Evolutionary conservation across 1,140 invertebrate genomes (phyloP).

Genomic region (Sweltsa coloradensis): DNA sequence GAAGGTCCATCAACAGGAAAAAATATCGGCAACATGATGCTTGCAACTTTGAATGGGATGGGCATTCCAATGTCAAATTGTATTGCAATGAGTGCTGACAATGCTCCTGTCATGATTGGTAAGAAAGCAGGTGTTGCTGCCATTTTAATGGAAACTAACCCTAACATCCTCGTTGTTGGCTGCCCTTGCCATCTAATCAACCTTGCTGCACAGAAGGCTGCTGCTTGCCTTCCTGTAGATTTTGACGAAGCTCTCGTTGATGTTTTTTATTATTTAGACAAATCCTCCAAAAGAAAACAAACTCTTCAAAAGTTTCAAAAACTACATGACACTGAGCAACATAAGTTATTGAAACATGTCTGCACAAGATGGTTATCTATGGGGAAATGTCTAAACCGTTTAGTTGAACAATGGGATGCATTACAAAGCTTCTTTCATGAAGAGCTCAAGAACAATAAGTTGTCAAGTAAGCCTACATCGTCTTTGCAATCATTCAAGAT

Average conservation of each 20-base stretch:
- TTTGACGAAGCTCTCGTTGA: neutral
- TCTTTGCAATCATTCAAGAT: slow-evolving; percentile 1
- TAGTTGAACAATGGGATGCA: neutral
- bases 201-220: neutral
- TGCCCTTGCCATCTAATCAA: slow-evolving; percentile 2
- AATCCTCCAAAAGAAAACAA: neutral
- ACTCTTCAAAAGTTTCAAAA: neutral
- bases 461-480: neutral
- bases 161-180: neutral
- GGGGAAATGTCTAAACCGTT: neutral
- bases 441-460: neutral
- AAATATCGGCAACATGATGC: neutral
- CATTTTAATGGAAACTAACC: neutral
- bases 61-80: neutral
- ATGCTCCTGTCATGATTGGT: neutral
- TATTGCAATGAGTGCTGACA: neutral
- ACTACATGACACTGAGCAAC: neutral
- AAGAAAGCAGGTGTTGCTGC: neutral
- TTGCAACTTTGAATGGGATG: neutral
- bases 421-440: slow-evolving; percentile 2
- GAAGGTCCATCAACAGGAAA: slow-evolving; percentile 1
- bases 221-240: neutral
- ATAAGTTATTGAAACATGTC: neutral
- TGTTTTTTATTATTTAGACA: slow-evolving; percentile 1
- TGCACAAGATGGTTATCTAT: slow-evolving; percentile 2